Percentiles rank a stretch among this genome's conserved stretches.
These are phyloP conservation scores for Meta bourneti DNA, from an alignment of 2,888 invertebrate genomes.

Conservation along the genomic window DNA sequence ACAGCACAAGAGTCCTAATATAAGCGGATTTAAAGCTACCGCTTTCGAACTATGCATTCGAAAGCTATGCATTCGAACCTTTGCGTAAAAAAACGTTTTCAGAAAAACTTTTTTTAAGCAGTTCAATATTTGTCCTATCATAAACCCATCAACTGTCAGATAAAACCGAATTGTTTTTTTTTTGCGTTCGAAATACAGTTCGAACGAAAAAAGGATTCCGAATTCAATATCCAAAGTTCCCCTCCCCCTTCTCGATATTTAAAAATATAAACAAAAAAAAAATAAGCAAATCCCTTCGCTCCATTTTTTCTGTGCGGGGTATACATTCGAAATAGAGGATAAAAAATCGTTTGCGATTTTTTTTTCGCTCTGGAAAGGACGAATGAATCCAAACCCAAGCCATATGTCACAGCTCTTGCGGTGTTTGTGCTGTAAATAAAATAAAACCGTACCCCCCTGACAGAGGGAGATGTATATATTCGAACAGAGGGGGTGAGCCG, in stretches of 20 bases:
- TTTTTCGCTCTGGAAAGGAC: not conserved
- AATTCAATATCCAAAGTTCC: not conserved
- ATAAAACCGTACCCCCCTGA: conserved; percentile 44
- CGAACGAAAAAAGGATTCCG: not conserved
- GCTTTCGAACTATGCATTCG: not conserved
- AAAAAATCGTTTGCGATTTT: not conserved
- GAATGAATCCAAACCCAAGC: conserved; percentile 29
- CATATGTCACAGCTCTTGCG: conserved; percentile 56
- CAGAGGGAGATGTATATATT: conserved; percentile 40
- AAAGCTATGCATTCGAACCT: not conserved
- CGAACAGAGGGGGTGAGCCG: not conserved
- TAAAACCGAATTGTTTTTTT: not conserved
- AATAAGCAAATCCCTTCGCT: not conserved
- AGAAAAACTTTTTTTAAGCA: not conserved
- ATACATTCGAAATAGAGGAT: not conserved
- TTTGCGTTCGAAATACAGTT: not conserved
- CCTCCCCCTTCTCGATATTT: not conserved
- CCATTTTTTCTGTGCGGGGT: not conserved
- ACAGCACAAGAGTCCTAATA: not conserved
- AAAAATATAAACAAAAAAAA: not conserved
- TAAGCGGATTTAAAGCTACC: not conserved
- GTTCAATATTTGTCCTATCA: not conserved
- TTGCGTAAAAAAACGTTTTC: not conserved
- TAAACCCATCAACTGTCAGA: not conserved
- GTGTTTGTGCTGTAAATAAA: conserved; percentile 65